These are phyloP conservation scores for Entomobrya multifasciata DNA, from an alignment of 2,888 invertebrate genomes.

Conservation along the genomic window DNA sequence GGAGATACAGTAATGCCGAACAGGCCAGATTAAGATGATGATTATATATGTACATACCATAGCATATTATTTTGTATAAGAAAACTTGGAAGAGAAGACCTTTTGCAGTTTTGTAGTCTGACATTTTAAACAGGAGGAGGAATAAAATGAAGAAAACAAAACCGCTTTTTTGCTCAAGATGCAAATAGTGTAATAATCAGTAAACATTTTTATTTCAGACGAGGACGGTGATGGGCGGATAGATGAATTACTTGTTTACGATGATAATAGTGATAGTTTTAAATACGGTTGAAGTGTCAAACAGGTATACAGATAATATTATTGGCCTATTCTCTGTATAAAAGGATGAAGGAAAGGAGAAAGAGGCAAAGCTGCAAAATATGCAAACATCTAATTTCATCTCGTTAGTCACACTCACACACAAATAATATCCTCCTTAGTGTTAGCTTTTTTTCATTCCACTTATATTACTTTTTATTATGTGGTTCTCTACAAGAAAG, in stretches of 20 bases:
- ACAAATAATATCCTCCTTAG: constrained; percentile 20
- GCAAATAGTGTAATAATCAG: constrained; percentile 35
- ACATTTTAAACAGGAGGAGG: not conserved
- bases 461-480: not conserved
- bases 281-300: too few species aligned
- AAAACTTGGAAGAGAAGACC: too few species aligned
- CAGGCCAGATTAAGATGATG: not conserved
- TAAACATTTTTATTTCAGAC: not conserved
- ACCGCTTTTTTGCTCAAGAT: not conserved
- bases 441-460: not conserved
- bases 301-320: too few species aligned
- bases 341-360: constrained; percentile 10
- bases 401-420: constrained; percentile 32
- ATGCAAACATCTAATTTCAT: not conserved
- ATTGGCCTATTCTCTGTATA: not conserved
- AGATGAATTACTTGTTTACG: constrained; percentile 29
- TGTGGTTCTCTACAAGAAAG: too few species aligned
- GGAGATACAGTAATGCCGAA: not conserved
- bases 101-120: not conserved
- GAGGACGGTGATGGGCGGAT: constrained; percentile 2
- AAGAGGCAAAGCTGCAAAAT: not conserved
- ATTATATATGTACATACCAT: not conserved
- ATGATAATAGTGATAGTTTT: not conserved
- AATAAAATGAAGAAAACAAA: constrained; percentile 19
- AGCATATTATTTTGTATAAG: constrained; percentile 3